Base-by-base conservation (phyloP, 2,113 vertebrate species). In the Baryphthengus martii region DNA sequence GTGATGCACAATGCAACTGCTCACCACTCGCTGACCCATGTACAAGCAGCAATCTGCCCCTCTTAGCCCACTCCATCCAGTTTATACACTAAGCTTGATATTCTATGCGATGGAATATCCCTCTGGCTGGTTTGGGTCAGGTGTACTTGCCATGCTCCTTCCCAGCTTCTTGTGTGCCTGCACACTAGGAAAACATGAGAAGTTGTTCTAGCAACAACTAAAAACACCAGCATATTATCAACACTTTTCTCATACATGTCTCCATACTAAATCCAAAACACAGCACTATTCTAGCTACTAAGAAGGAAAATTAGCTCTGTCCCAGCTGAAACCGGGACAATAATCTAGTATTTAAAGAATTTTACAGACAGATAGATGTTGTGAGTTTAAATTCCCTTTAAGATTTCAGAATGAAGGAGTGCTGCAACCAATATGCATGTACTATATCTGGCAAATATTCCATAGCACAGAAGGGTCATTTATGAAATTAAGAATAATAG, bases 351-450 rank as follows among this genome's bases (percentile, higher is more conserved):
- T 39, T 78, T 73, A 72, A 77, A 59, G 26, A 52, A 12, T 59
- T 47, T 63, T 76, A 2, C 16, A 26, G 28, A 16, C 20, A 84
- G n/a, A 35, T 47, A 73, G 44, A 56, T 55, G 1, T 33, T n/a
- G 18, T 45, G 25, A 59, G 7, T 86, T 80, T 74, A 50, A 91
- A 72, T 63, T 63, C 6, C 33, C 39, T 61, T 70, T 6, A 82
- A 52, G 16, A 26, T 5, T 37, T 77, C 66, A 66, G 24, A 70
- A 74, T 62, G 35, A 55, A 59, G 11, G 11, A 86, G 1, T 78
- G 6, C 3, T 81, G 28, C 0, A 3, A 11, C 10, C 7, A 21
- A 10, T 6, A 10, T 74, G 9, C 13, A 33, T 66, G 21, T 26
- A 33, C 7, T 42, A 39, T 3, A n/a, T 66, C 20, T 77, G 21